These are phyloP conservation scores for Deilephila porcellus DNA, from an alignment of 2,888 invertebrate species.

Conservation along the genomic window DNA sequence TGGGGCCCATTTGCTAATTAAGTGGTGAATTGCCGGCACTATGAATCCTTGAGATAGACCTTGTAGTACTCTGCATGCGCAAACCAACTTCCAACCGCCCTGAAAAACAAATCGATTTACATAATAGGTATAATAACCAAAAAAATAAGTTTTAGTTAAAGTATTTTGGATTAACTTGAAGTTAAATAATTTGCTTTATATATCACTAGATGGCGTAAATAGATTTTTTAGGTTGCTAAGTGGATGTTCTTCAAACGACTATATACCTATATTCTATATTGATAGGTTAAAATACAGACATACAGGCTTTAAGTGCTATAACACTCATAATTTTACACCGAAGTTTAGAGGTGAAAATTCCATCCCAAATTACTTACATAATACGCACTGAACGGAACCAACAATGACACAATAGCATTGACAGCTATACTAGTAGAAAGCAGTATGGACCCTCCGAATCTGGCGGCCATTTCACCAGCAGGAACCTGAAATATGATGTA, in stretches of 20 bases:
- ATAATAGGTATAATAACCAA: too few relatives aligned
- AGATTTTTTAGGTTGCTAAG: too few relatives aligned
- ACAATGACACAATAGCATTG: slow-evolving; percentile 63
- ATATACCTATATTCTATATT: too few relatives aligned
- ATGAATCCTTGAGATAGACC: slow-evolving; percentile 65
- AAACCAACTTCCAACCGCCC: slow-evolving; percentile 85
- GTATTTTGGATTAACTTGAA: too few relatives aligned
- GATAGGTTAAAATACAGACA: too few relatives aligned
- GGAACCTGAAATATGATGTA: slow-evolving; percentile 88
- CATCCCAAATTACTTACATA: slow-evolving; percentile 45
- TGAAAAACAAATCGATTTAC: slow-evolving; percentile 45
- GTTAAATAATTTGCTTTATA: too few relatives aligned
- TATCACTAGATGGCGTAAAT: too few relatives aligned
- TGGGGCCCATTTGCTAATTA: slow-evolving; percentile 87
- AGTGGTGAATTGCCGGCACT: slow-evolving; percentile 85
- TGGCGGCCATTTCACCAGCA: slow-evolving; percentile 87
- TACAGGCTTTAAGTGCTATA: too few relatives aligned
- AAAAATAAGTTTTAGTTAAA: too few relatives aligned
- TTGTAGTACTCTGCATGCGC: slow-evolving; percentile 87
- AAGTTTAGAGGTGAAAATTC: not conserved
- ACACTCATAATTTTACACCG: too few relatives aligned
- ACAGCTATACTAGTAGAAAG: slow-evolving; percentile 55
- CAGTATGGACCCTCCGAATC: slow-evolving; percentile 87
- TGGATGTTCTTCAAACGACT: too few relatives aligned
- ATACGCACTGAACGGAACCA: slow-evolving; percentile 47